Evolutionary conservation across 2,797 vertebrate species (phyloP).

Genomic region (Crax fasciolata): DNA sequence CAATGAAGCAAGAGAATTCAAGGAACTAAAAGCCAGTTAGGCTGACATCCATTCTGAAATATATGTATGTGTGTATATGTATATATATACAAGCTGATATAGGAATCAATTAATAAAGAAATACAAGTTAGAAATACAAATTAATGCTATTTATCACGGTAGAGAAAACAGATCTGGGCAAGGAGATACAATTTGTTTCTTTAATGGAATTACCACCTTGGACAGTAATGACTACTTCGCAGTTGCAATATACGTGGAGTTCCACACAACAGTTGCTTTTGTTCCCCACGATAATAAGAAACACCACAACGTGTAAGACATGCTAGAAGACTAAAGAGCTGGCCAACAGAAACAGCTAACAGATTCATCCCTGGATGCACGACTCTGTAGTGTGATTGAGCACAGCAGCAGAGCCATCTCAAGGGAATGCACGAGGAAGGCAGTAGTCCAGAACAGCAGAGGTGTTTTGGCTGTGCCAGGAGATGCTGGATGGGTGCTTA

Average conservation of each 20-base stretch:
- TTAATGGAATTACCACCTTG: not conserved
- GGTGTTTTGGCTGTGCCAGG: accelerated
- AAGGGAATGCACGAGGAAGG: not conserved
- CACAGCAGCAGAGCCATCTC: not conserved
- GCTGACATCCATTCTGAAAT: not conserved
- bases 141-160: not conserved
- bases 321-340: not conserved
- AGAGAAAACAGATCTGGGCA: not conserved
- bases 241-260: not conserved
- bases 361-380: not conserved
- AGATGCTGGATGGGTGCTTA: not conserved
- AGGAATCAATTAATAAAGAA: not conserved
- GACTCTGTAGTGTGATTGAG: not conserved
- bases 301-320: not conserved
- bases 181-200: not conserved
- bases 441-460: not conserved
- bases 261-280: not conserved
- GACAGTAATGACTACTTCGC: not conserved
- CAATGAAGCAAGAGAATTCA: not conserved
- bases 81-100: not conserved
- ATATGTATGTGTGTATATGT: not conserved
- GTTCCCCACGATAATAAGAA: not conserved
- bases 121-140: not conserved
- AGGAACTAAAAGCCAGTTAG: not conserved
- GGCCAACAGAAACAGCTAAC: not conserved